Evolutionary conservation across 2,113 vertebrate genomes (phyloP).

Genomic region (Eptatretus burgeri): DNA sequence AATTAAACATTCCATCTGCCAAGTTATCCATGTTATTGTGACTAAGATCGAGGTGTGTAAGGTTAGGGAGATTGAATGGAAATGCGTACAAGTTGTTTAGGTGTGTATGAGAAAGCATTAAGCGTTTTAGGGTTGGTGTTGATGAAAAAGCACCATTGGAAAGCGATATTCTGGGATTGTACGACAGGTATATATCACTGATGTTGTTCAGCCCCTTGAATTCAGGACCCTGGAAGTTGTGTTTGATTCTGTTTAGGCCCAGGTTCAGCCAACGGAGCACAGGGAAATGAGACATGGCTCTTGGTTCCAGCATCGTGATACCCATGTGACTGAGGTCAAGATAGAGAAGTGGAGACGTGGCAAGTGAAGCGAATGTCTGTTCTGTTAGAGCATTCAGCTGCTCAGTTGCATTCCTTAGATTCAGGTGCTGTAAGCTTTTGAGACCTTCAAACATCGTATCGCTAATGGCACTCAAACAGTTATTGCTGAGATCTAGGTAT

Average conservation of each 20-base stretch:
- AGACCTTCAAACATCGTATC: conserved; percentile 37
- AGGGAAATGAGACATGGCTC: conserved; percentile 27
- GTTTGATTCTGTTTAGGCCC: conserved; percentile 42
- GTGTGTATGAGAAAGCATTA: conserved; percentile 35
- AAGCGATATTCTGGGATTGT: conserved; percentile 29
- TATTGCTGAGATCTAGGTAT: conserved; percentile 26
- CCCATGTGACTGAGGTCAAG: conserved; percentile 41
- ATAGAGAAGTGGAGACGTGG: conserved; percentile 25
- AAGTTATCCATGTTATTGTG: conserved; percentile 84
- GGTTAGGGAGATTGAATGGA: conserved; percentile 36
- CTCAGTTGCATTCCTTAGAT: conserved; percentile 24
- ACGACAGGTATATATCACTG: conserved; percentile 34
- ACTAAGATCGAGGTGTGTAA: conserved; percentile 46
- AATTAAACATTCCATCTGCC: conserved; percentile 23
- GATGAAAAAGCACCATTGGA: conserved; percentile 26
- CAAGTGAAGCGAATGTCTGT: conserved; percentile 37
- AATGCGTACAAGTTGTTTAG: conserved; percentile 23
- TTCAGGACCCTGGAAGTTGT: conserved; percentile 38
- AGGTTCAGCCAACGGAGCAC: conserved; percentile 33
- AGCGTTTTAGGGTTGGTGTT: conserved; percentile 25
- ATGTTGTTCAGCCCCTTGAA: conserved; percentile 35
- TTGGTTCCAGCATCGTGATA: conserved; percentile 20
- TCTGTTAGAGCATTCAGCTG: conserved; percentile 26
- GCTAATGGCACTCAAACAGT: conserved; percentile 22
- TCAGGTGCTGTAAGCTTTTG: conserved; percentile 26